Percentiles rank a stretch among this genome's conserved stretches.
Evolutionary conservation across 1,140 invertebrate genomes (phyloP).

Genomic region (Macrotrachela quadricornifera): DNA sequence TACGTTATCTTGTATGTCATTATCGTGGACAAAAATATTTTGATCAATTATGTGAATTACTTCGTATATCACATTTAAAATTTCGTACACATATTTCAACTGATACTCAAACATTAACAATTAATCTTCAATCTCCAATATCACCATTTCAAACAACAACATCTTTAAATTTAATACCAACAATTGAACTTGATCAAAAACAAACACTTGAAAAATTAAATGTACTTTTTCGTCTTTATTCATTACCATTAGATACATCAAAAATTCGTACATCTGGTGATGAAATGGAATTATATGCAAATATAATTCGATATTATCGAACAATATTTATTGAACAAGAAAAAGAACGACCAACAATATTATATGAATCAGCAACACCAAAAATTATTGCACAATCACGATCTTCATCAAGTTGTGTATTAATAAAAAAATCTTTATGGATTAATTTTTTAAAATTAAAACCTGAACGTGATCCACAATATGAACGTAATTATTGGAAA

Average conservation of each 20-base stretch:
- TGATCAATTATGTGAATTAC: constrained; percentile 23
- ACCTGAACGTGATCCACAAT: constrained; percentile 17
- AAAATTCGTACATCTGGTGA: constrained; percentile 20
- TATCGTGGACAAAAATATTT: constrained; percentile 21
- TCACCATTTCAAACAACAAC: not conserved
- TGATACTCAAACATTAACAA: not conserved
- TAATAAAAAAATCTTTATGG: constrained; percentile 11
- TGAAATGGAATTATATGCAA: constrained; percentile 29
- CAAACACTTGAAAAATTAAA: not conserved
- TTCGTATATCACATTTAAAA: constrained; percentile 5
- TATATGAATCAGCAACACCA: too few species aligned
- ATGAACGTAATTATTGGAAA: constrained; percentile 10
- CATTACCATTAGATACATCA: constrained; percentile 17
- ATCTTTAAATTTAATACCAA: not conserved
- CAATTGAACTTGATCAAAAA: not conserved
- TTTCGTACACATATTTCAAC: not conserved
- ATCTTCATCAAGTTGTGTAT: too few species aligned
- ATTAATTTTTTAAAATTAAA: constrained; percentile 17
- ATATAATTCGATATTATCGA: constrained; percentile 22
- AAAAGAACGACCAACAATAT: not conserved
- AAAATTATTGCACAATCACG: too few species aligned
- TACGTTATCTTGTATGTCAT: constrained; percentile 25
- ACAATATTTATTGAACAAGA: constrained; percentile 24
- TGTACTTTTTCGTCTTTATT: not conserved
- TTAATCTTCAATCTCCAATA: not conserved